Evolutionary conservation across 2,888 invertebrate genomes (phyloP).

Genomic region (Pardosa pseudoannulata): DNA sequence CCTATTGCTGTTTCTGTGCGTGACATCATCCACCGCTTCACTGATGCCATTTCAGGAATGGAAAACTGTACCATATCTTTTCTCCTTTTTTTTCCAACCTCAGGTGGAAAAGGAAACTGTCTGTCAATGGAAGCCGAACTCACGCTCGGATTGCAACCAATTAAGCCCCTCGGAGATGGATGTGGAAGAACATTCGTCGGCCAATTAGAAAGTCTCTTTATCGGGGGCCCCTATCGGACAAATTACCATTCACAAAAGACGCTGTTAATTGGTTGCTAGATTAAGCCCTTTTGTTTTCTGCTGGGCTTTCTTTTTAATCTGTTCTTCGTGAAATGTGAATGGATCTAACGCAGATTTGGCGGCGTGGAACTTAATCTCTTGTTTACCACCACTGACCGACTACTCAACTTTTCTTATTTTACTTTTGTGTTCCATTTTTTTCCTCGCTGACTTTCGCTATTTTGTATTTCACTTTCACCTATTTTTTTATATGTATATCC

Average conservation of each 20-base stretch:
- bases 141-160: neutral
- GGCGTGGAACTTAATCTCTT: neutral
- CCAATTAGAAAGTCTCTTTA: constrained; percentile 46
- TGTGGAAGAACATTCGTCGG: neutral
- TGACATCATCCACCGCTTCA: constrained; percentile 3
- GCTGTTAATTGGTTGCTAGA: constrained; percentile 3
- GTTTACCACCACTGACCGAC: constrained; percentile 20
- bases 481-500: neutral
- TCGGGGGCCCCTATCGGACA: neutral
- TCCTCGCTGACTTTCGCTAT: neutral
- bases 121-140: neutral
- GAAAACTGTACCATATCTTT: too few relatives aligned
- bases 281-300: neutral
- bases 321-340: neutral
- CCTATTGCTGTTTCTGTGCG: too few relatives aligned
- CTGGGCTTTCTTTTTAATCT: too few relatives aligned
- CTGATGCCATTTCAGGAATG: constrained; percentile 9
- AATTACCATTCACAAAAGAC: constrained; percentile 21
- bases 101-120: constrained; percentile 2
- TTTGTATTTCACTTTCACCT: constrained; percentile 6
- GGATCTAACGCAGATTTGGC: neutral
- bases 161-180: neutral
- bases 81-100: neutral
- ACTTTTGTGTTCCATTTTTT: too few relatives aligned
- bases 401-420: too few relatives aligned